Evolutionary conservation across 2,113 vertebrate genomes (phyloP), one percentile per base, ranked within the genome.

Genomic region (Siniperca chuatsi): DNA sequence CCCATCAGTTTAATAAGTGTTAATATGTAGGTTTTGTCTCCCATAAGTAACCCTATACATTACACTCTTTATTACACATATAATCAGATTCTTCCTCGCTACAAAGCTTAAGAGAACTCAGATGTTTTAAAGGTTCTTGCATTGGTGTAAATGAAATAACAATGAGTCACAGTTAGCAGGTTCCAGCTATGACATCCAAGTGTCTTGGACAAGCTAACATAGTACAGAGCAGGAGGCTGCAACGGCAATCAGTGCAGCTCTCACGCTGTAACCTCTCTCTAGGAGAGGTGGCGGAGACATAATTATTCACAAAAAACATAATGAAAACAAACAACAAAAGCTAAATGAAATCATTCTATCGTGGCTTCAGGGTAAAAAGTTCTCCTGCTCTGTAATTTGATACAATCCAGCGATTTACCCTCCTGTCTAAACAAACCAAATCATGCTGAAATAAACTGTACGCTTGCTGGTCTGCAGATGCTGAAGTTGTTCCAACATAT

Each of bases 161-260:
- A 9, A 18, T 61, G 61, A 73, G 50, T 80, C 46, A 62, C 11
- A 37, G 16, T 42, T 18, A 61, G 29, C 18, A 21, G 40, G 2
- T 20, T 79, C 58, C 65, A 75, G 72, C 42, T 1, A 42, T 10
- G 69, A 76, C 55, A 68, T 40, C n/a, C 11, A 46, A 50, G 52
- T 13, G 0, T 1, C 69, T 58, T 42, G 6, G 4, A 62, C 40
- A 57, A 64, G 12, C 44, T 18, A 42, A 73, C 12, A 18, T 46
- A 52, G 61, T 10, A 21, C 55, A 66, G 42, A 64, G 35, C 66
- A 44, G 46, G 64, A 67, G 21, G 18, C 48, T 68, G 25, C 11
- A 64, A 6, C n/a, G 13, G 18, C 48, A 23, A 75, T 23, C 57
- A 29, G 11, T n/a, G 11, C n/a, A 46, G 40, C 15, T 60, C 18